Evolutionary conservation across 2,888 invertebrate species (phyloP), one percentile per base, ranked within the genome.

Genomic region (Phymatocera aterrima): DNA sequence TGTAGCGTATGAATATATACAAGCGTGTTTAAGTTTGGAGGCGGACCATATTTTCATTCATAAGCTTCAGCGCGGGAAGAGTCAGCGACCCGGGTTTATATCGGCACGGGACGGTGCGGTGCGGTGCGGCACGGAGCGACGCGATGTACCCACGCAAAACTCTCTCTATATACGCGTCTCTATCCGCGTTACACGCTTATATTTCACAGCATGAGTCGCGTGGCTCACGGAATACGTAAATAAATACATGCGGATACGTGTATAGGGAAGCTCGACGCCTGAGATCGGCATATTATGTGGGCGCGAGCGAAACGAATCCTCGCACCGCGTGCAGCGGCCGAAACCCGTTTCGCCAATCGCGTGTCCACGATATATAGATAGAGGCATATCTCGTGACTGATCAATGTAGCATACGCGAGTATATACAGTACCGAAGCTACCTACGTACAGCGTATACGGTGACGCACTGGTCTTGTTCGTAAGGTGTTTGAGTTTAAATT

Each of bases 21-120:
- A 64, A 34, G 1, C 8, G 37, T 37, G 37, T 37, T 2, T 54
- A 72, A 37, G 72, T 72, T 72, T 37, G 51, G 75, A 75, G 57
- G 57, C 75, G 21, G 43, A 60, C 72, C 75, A 75, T 75, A 75
- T 75, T 75, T 75, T 75, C 75, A 75, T 75, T 75, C 75, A 75
- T 75, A 75, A 75, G 57, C 75, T 75, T 18, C 34, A 31, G 21
- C 28, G 72, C 37, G 40, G 60, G 31, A 15, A 43, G 28, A 75
- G 75, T 75, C 75, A 75, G 28, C 75, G 75, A 75, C 75, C 75
- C 75, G 75, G 8, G 37, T 21, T 21, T 40, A 10, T 68, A 51
- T 34, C 51, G 51, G 72, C 37, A 40, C 64, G 37, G 18, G 18
- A n/a, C 6, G 18, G 37, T 37, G 37, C 0, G 61, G n/a, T 61